Conservation (phyloP, 1,140 invertebrate species). For the Drosophila setifemur region DNA sequence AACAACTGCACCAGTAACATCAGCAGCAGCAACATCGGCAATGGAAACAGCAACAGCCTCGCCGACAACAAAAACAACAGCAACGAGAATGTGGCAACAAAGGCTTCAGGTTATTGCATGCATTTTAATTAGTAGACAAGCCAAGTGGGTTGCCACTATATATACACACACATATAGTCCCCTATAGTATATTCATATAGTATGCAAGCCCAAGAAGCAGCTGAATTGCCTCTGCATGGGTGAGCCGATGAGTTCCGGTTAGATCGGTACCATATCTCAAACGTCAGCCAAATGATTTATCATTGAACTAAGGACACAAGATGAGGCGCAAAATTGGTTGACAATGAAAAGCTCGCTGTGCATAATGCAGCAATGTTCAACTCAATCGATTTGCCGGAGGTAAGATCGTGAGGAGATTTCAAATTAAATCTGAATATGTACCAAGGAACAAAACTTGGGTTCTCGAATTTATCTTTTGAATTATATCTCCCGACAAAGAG, state of each 20-base stretch:
- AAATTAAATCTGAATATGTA: no score
- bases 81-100: conserved; percentile 71
- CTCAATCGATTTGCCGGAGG: no score
- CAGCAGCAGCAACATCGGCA: conserved; percentile 13
- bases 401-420: no score
- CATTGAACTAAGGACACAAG: no score
- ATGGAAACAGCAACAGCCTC: conserved; percentile 37
- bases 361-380: no score
- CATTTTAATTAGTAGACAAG: conserved; percentile 81
- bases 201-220: conserved; percentile 37
- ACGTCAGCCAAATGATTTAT: background rate
- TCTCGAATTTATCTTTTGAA: no score
- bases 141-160: conserved; percentile 70
- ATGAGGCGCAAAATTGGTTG: no score
- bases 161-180: background rate
- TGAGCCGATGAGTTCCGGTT: conserved; percentile 11
- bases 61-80: conserved; percentile 39
- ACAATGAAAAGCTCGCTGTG: no score
- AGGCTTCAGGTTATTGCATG: conserved; percentile 80
- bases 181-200: conserved; percentile 10
- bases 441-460: no score
- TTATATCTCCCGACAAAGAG: no score
- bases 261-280: background rate
- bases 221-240: conserved; percentile 32
- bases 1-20: conserved; percentile 26